These are phyloP conservation scores for Suricata suricatta DNA, from an alignment of 2,113 vertebrate species.

Conservation along the genomic window DNA sequence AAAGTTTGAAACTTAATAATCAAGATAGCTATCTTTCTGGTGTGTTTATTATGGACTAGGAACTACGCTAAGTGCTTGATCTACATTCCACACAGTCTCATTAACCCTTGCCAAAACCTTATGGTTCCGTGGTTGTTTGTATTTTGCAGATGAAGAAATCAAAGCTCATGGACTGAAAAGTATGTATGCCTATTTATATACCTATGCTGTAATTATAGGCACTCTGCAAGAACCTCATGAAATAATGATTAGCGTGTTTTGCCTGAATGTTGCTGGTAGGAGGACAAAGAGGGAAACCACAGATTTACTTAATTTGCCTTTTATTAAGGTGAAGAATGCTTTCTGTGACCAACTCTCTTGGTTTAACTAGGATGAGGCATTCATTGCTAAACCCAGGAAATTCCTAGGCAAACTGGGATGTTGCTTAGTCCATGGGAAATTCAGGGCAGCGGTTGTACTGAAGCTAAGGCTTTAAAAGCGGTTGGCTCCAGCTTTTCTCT, in stretches of 20 bases:
- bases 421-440: not conserved
- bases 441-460: not conserved
- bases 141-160: not conserved
- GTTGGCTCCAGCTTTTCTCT: not conserved
- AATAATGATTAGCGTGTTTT: not conserved
- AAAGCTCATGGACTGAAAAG: not conserved
- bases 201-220: not conserved
- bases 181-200: not conserved
- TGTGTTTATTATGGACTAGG: not conserved
- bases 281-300: not conserved
- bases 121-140: not conserved
- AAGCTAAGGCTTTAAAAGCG: not conserved
- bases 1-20: not conserved
- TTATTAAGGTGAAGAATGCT: constrained; percentile 18
- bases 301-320: not conserved
- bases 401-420: not conserved
- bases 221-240: not conserved
- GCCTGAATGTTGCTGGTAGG: not conserved
- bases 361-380: not conserved
- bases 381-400: not conserved
- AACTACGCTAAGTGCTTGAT: not conserved
- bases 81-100: not conserved
- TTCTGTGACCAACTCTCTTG: not conserved
- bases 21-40: not conserved
- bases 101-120: not conserved